Evolutionary conservation across 1,140 invertebrate genomes (phyloP).

Genomic region (Drosophila setifemur): DNA sequence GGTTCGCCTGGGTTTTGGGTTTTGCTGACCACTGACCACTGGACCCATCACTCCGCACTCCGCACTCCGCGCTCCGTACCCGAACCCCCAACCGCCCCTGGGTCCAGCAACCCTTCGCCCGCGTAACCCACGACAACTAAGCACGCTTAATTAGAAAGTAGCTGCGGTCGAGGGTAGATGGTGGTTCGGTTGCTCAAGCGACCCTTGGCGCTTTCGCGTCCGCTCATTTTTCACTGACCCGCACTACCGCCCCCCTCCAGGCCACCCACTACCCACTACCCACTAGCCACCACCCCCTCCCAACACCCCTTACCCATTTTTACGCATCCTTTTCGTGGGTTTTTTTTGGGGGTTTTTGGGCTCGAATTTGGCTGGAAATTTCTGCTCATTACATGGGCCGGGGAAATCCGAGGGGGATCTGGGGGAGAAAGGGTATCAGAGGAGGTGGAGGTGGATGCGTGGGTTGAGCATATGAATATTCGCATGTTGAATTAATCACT

Average conservation of each 20-base stretch:
- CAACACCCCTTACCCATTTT: not conserved
- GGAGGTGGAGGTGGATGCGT: not conserved
- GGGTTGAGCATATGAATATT: slow-evolving; percentile 64
- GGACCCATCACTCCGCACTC: not conserved
- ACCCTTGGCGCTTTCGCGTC: slow-evolving; percentile 33
- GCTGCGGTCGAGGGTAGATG: slow-evolving; percentile 48
- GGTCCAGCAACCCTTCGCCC: not conserved
- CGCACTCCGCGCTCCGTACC: not conserved
- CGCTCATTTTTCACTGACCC: slow-evolving; percentile 73
- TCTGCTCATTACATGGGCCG: slow-evolving; percentile 53
- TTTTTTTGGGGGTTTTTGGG: slow-evolving; percentile 5
- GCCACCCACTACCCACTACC: too few species aligned
- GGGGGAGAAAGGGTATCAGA: not conserved
- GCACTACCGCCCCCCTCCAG: not conserved
- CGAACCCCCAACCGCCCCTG: not conserved
- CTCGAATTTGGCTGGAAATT: slow-evolving; percentile 15
- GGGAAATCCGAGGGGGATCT: too few species aligned
- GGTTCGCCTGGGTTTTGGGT: too few species aligned
- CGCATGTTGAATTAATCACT: slow-evolving; percentile 76
- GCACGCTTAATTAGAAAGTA: slow-evolving; percentile 79
- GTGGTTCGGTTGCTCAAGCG: too few species aligned
- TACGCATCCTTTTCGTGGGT: slow-evolving; percentile 9
- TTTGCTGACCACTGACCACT: slow-evolving; percentile 31
- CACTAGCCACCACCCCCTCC: too few species aligned
- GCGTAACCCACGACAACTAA: slow-evolving; percentile 59